Evolutionary conservation across 2,888 invertebrate genomes (phyloP).

Genomic region (Drosophila mulleri): DNA sequence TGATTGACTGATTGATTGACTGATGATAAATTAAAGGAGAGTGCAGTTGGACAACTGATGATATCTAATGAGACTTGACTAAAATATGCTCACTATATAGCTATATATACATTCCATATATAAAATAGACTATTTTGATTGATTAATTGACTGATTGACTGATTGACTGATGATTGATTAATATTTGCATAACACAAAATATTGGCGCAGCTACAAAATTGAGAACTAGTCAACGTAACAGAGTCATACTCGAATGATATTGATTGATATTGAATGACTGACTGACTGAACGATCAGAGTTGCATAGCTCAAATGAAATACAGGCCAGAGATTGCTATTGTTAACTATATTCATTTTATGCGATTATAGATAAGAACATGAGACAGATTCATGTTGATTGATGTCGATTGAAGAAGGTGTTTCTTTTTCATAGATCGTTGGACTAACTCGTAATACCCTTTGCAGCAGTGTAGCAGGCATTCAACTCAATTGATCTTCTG

Average conservation of each 20-base stretch:
- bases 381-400: neutral
- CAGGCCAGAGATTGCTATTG: neutral
- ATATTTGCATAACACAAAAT: neutral
- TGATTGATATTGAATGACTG: neutral
- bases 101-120: neutral
- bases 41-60: too few relatives aligned
- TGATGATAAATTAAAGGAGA: too few relatives aligned
- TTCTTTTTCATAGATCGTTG: neutral
- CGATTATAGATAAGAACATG: too few relatives aligned
- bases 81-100: too few relatives aligned
- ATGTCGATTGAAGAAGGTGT: neutral
- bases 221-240: neutral
- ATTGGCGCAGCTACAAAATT: neutral
- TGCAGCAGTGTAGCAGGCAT: conserved; percentile 26
- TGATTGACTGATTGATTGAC: neutral
- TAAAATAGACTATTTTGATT: neutral
- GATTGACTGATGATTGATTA: neutral
- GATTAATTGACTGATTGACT: too few relatives aligned
- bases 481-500: conserved; percentile 48
- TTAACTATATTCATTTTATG: neutral
- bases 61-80: too few relatives aligned
- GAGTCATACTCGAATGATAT: neutral
- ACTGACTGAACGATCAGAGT: too few relatives aligned
- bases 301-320: too few relatives aligned
- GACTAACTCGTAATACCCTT: neutral